Evolutionary conservation across 2,113 vertebrate species (phyloP).

Genomic region (Sinocyclocheilus grahami): DNA sequence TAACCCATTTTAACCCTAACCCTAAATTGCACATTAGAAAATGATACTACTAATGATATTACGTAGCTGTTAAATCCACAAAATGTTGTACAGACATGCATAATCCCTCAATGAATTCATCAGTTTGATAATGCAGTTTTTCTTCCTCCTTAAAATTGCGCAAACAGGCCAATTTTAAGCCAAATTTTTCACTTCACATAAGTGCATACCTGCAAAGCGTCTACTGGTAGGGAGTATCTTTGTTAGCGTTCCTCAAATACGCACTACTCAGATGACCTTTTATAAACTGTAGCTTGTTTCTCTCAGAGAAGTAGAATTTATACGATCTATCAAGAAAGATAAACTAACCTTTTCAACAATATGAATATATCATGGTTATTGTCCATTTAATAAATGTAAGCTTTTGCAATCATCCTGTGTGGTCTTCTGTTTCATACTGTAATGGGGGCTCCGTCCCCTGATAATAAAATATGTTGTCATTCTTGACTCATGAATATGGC

Average conservation of each 20-base stretch:
- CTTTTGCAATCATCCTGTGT: no score
- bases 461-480: no score
- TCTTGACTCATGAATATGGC: no score
- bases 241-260: neutral
- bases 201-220: neutral
- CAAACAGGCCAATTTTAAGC: neutral
- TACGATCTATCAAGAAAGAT: no score
- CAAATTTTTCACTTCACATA: neutral
- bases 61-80: neutral
- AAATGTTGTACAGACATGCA: neutral
- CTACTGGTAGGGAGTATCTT: neutral
- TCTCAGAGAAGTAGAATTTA: no score
- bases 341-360: no score
- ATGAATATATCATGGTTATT: no score
- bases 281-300: conserved; percentile 17
- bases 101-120: neutral
- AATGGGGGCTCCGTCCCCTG: no score
- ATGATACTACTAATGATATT: neutral
- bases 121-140: neutral
- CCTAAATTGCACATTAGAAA: neutral
- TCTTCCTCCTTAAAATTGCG: neutral
- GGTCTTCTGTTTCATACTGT: no score
- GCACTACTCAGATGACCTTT: conserved; percentile 37
- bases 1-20: neutral
- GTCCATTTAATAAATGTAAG: no score